phyloP scores from a whole-genome alignment of 2,113 vertebrate genomes.

The Ahaetulla prasina region DNA sequence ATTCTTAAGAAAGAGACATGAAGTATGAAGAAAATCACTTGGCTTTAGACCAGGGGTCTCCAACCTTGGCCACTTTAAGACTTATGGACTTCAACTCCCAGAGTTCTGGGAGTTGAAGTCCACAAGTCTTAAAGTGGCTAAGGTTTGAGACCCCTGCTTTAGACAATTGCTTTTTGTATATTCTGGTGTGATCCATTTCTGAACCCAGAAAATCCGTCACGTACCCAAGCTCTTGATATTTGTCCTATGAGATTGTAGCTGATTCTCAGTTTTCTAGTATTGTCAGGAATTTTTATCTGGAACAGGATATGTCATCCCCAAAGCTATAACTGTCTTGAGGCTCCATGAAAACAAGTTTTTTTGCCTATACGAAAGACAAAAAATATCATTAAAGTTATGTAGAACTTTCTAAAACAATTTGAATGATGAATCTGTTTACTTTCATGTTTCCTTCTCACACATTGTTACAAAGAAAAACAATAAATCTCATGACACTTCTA shows the following conservation, averaged over 20 bases:
- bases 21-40: slow-evolving; percentile 28
- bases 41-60: slow-evolving; percentile 4
- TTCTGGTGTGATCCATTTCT: slow-evolving; percentile 37
- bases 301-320: not conserved
- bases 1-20: slow-evolving; percentile 26
- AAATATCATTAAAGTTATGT: not conserved
- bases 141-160: too few species aligned
- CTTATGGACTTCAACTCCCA: too few species aligned
- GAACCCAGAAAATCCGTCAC: slow-evolving; percentile 33
- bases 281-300: slow-evolving; percentile 29
- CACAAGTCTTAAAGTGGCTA: too few species aligned
- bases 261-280: slow-evolving; percentile 19
- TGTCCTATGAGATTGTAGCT: slow-evolving; percentile 1
- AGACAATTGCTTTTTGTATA: slow-evolving; percentile 23
- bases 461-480: not conserved
- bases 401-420: not conserved
- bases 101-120: too few species aligned
- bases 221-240: not conserved
- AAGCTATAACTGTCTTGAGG: slow-evolving; percentile 18
- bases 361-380: not conserved
- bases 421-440: not conserved
- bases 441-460: not conserved
- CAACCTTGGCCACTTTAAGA: too few species aligned
- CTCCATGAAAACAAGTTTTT: slow-evolving; percentile 14
- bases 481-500: not conserved